Evolutionary conservation across 2,888 invertebrate species (phyloP).

Genomic region (Epinotia ramella): DNA sequence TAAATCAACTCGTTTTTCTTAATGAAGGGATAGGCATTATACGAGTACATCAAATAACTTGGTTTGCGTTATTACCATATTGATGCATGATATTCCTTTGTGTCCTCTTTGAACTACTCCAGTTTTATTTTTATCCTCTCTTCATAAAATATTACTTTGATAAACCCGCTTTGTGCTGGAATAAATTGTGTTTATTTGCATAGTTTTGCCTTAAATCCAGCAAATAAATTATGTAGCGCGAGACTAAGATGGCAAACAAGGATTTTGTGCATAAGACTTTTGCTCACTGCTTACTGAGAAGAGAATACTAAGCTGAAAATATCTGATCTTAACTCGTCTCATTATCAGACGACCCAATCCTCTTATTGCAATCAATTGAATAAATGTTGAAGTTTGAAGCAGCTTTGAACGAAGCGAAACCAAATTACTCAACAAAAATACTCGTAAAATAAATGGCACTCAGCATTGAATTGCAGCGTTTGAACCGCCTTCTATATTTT

Average conservation of each 20-base stretch:
- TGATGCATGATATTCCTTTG: slow-evolving; percentile 19
- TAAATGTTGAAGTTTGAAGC: neutral
- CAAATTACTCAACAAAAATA: slow-evolving; percentile 7
- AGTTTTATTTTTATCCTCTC: slow-evolving; percentile 19
- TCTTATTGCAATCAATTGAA: slow-evolving; percentile 22
- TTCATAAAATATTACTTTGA: slow-evolving; percentile 17
- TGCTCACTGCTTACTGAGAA: slow-evolving; percentile 6
- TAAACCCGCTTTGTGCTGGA: slow-evolving; percentile 17
- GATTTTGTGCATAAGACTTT: neutral
- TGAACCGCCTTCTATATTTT: no score
- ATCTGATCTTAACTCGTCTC: neutral
- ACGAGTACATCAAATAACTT: slow-evolving; percentile 13
- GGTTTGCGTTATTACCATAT: slow-evolving; percentile 12
- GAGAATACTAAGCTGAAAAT: neutral
- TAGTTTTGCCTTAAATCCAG: slow-evolving; percentile 23
- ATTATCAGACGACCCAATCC: neutral
- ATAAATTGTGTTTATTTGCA: slow-evolving; percentile 23
- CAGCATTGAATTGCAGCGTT: no score
- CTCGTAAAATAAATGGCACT: neutral
- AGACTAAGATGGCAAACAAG: slow-evolving; percentile 21
- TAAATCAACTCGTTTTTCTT: neutral
- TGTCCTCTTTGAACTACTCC: neutral
- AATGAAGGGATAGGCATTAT: slow-evolving; percentile 2
- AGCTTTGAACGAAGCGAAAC: neutral
- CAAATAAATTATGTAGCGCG: slow-evolving; percentile 15